phyloP scores from a whole-genome alignment of 2,113 vertebrate genomes.

The Galemys pyrenaicus region DNA sequence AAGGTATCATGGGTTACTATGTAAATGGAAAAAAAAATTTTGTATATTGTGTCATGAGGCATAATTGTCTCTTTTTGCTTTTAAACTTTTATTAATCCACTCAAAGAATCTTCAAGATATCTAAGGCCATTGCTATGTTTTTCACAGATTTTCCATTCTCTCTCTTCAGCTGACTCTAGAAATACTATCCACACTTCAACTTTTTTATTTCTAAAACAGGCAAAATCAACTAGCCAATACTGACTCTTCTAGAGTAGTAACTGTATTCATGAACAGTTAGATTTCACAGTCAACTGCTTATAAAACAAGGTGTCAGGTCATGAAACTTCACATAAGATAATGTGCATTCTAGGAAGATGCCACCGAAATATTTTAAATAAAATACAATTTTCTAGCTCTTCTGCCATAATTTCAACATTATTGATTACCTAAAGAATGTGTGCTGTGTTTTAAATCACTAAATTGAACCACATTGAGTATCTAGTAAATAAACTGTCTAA shows the following conservation, averaged over 20 bases:
- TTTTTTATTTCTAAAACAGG: neutral
- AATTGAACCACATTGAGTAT: neutral
- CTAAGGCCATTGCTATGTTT: neutral
- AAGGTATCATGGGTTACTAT: neutral
- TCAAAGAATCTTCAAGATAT: neutral
- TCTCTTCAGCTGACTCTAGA: neutral
- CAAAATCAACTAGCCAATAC: neutral
- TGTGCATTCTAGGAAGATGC: neutral
- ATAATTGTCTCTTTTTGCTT: neutral
- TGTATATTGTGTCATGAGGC: neutral
- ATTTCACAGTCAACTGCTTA: constrained; percentile 41
- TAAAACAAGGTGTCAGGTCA: constrained; percentile 18
- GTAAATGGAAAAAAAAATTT: neutral
- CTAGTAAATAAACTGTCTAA: neutral
- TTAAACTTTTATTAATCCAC: neutral
- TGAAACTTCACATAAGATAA: neutral
- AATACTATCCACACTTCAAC: neutral
- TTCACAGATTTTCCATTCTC: neutral
- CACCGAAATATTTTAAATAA: constrained; percentile 30
- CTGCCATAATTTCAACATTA: neutral
- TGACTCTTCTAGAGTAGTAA: neutral
- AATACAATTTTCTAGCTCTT: neutral
- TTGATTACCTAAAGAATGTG: neutral
- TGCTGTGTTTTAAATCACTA: neutral
- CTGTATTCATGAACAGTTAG: neutral